These are phyloP conservation scores for Arge pagana DNA, from an alignment of 2,888 invertebrate genomes.

Conservation along the genomic window DNA sequence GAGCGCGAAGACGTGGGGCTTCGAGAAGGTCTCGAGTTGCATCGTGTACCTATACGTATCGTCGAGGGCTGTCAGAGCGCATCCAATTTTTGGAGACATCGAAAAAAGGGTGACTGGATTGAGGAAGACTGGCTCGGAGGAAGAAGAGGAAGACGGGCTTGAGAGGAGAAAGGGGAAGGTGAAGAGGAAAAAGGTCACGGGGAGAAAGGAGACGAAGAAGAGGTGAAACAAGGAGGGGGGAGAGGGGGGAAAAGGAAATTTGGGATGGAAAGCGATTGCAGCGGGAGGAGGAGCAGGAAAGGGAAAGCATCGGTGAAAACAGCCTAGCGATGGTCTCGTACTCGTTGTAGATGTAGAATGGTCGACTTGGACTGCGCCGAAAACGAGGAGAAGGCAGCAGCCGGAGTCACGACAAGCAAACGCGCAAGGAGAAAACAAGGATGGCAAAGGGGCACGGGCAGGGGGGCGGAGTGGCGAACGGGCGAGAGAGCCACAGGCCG, in stretches of 20 bases:
- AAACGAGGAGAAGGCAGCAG: slow-evolving; percentile 22
- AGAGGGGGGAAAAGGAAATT: slow-evolving; percentile 12
- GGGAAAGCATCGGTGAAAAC: slow-evolving; percentile 46
- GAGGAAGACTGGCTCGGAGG: background rate
- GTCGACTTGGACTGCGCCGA: slow-evolving; percentile 21
- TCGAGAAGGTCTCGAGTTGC: slow-evolving; percentile 48
- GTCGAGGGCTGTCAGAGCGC: slow-evolving; percentile 31
- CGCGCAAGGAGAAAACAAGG: background rate
- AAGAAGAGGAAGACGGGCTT: background rate
- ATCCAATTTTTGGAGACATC: background rate
- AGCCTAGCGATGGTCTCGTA: slow-evolving; percentile 54
- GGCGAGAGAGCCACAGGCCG: slow-evolving; percentile 15
- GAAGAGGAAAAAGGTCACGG: slow-evolving; percentile 14
- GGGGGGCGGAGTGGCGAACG: slow-evolving; percentile 17
- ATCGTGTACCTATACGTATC: slow-evolving; percentile 37
- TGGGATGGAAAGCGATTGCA: background rate
- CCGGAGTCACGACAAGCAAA: slow-evolving; percentile 17
- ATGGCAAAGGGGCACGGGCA: slow-evolving; percentile 1
- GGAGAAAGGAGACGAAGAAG: slow-evolving; percentile 7
- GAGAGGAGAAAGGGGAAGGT: slow-evolving; percentile 14
- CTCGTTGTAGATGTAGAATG: too few species aligned
- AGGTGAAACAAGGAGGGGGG: slow-evolving; percentile 4
- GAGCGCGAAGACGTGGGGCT: slow-evolving; percentile 27
- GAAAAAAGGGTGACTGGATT: background rate
- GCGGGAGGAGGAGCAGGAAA: slow-evolving; percentile 22